Evolutionary conservation across 2,888 invertebrate genomes (phyloP).

Genomic region (Trachelus troglodyta): DNA sequence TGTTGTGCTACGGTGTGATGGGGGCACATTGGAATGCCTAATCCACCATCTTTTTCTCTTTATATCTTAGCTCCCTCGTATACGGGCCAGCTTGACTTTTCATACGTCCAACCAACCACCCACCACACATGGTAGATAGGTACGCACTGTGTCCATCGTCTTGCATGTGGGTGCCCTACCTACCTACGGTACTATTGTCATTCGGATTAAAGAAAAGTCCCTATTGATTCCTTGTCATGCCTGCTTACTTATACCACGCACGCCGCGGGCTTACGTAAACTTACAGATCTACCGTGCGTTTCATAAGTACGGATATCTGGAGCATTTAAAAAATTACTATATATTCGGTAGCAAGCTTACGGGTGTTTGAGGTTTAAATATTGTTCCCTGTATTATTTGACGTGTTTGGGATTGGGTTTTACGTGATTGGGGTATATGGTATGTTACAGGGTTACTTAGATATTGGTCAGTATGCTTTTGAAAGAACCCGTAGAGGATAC

Average conservation of each 20-base stretch:
- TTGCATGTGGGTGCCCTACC: constrained; percentile 10
- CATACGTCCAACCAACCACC: constrained; percentile 1
- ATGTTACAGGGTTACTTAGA: no score
- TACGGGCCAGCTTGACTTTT: no score
- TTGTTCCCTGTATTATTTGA: no score
- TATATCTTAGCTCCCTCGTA: not conserved
- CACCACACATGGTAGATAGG: constrained; percentile 3
- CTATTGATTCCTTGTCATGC: constrained; percentile 19
- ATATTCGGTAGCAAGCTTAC: no score
- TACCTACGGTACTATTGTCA: constrained; percentile 16
- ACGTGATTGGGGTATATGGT: no score
- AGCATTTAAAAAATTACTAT: no score
- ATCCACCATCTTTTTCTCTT: not conserved
- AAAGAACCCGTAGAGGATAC: not conserved
- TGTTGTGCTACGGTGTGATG: not conserved
- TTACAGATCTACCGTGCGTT: not conserved
- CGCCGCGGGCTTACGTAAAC: constrained; percentile 9
- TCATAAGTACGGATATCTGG: no score
- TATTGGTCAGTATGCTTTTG: not conserved
- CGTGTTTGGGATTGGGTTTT: no score
- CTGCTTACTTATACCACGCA: constrained; percentile 13
- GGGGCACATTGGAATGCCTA: constrained; percentile 4
- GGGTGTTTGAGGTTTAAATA: no score
- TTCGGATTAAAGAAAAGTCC: constrained; percentile 22
- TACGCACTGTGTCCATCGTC: constrained; percentile 10